Base-by-base conservation (phyloP, 2,113 vertebrate species). In the Aegithalos caudatus region DNA sequence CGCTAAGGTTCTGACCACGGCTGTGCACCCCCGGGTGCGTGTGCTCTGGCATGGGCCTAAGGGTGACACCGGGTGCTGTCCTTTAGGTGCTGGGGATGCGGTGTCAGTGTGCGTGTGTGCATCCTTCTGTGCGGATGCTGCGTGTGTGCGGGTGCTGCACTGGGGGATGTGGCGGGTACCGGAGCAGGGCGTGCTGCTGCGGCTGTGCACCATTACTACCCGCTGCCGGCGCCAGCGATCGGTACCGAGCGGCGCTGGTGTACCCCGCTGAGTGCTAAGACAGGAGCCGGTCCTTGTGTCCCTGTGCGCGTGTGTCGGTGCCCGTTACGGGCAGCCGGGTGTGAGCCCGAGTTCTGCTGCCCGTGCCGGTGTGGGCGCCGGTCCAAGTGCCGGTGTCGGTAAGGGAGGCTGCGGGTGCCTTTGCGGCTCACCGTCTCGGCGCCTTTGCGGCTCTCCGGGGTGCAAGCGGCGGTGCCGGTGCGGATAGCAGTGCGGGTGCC, bases 1-100 rank as follows among this genome's bases (percentile, higher is more conserved):
- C 6, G 5, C 14, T 8, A 3, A 9, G 2, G 42, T 9, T 9
- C 60, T 40, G 35, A 9, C 40, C 3, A 0, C 5, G 35, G 24
- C 84, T 54, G 48, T 3, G 44, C 14, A 10, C 12, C 15, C 14
- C 15, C 6, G 29, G 1, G 15, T 9, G 15, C 9, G 4, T 6
- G 33, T 4, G 8, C 3, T 5, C n/a, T 10, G 54, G 13, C 81
- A 22, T 2, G 1, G 35, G 45, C 61, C 70, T 35, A 35, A 2
- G 3, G 29, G 66, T 61, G 60, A 35, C 65, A 50, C 7, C 2
- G 12, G 44, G 27, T 38, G 57, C 25, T 25, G 9, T 47, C 16
- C 50, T 24, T 12, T 12, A 5, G 22, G 27, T 35, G 38, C 22
- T 1, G 5, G 29, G 15, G 13, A 3, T 19, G 24, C 7, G 4